Base-by-base conservation (phyloP, 1,140 invertebrate species). In the Melipona quadrifasciata region DNA sequence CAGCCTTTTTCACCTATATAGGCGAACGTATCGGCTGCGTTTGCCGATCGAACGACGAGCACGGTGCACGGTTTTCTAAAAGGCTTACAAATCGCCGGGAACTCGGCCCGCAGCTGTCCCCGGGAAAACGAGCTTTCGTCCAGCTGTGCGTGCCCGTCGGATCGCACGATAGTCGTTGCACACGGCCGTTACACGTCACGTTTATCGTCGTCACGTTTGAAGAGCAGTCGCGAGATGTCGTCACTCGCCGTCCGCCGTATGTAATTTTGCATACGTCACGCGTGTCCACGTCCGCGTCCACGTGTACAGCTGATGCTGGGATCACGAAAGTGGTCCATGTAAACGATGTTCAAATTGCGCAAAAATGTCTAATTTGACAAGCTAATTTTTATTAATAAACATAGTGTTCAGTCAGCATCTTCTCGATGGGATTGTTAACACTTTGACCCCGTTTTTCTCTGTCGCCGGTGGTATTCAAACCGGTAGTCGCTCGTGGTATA, bases 1-100 rank as follows among this genome's bases (percentile, higher is more conserved):
- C 87, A 89, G 82, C 90, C 75, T 82, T 87, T 85, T 67, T 91
- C 89, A 82, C 79, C 91, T 92, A 90, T 91, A 89, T 47, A 47
- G 39, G 6, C 39, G 39, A 47, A 47, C 39, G 39, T 86, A 89
- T 90, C 39, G 31, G 74, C 39, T 14, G 78, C 80, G 80, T 81
- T 86, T 87, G 51, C 83, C 82, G 86, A 90, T 91, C 89, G 83
- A 87, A 87, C 86, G 81, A 81, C 68, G 67, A 76, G 70, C 87
- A 31, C 67, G 83, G 3, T 24, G 72, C 78, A 89, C 78, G 86
- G 74, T 89, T 88, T 86, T 77, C 80, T 79, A 71, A 82, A 82
- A 70, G 77, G 53, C 57, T 89, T 67, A 67, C 81, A 71, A 86
- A 86, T 84, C 77, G 39, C 70, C 84, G 67, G 31, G 51, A 27